Conservation (phyloP, 2,113 vertebrate genomes). For the Lagopus muta region DNA sequence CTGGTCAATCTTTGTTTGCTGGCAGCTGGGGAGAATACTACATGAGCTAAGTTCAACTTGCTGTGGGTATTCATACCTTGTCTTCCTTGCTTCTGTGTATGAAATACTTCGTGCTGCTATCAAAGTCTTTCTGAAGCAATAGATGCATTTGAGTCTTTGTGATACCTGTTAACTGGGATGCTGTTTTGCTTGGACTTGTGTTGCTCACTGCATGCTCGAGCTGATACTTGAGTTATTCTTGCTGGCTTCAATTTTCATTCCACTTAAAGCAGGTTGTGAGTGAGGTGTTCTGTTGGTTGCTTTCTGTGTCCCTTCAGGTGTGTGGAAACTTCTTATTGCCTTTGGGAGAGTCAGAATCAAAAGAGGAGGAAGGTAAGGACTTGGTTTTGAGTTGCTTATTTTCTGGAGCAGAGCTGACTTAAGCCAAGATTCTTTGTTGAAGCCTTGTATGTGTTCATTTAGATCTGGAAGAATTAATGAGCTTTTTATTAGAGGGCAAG, state of each 20-base stretch:
- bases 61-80: neutral
- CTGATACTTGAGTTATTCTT: neutral
- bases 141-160: neutral
- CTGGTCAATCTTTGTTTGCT: neutral
- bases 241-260: neutral
- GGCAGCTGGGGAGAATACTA: neutral
- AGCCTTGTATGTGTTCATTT: accelerated
- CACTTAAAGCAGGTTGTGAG: neutral
- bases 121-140: neutral
- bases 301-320: neutral
- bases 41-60: neutral
- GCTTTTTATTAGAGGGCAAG: neutral
- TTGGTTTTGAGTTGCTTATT: neutral
- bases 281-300: neutral
- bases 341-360: neutral
- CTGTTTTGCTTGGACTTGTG: neutral
- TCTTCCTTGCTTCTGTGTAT: neutral
- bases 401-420: neutral
- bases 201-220: neutral
- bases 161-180: too few relatives aligned
- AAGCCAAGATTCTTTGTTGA: neutral
- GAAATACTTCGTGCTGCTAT: neutral
- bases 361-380: neutral
- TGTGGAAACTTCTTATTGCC: neutral
- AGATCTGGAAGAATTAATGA: neutral